Conservation (phyloP, 2,113 vertebrate species). For the Nestor notabilis region DNA sequence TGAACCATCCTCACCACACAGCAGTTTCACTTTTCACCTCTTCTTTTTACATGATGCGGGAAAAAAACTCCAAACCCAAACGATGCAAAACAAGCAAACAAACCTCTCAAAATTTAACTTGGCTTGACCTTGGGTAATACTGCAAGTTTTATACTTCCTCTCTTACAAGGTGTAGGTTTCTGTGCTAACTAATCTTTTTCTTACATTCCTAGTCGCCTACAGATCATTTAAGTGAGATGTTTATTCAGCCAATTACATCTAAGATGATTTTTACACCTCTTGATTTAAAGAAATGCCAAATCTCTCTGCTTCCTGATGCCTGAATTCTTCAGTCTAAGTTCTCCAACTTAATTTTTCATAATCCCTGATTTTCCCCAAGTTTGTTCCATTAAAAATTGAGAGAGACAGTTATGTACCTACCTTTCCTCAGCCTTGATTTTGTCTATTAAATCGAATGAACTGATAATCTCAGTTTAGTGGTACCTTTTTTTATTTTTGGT, state of each 20-base stretch:
- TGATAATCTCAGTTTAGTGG: not conserved
- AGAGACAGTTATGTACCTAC: not conserved
- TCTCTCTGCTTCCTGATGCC: not conserved
- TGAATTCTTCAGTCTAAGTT: not conserved
- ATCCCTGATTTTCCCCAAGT: not conserved
- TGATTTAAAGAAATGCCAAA: not conserved
- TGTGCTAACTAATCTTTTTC: not conserved
- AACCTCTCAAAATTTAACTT: not conserved
- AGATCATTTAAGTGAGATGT: not conserved
- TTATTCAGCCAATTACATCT: not conserved
- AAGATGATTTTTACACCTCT: not conserved
- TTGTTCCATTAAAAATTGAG: not conserved
- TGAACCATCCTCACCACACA: not conserved
- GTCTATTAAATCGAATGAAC: not conserved
- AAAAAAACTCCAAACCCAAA: fast-evolving
- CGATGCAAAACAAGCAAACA: not conserved
- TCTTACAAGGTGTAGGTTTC: not conserved
- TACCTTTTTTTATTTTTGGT: too few species aligned
- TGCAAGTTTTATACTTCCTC: not conserved
- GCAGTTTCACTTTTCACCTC: not conserved
- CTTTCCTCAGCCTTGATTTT: not conserved
- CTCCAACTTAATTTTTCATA: not conserved
- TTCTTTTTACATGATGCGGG: not conserved
- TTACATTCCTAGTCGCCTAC: not conserved
- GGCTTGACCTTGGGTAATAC: not conserved